Evolutionary conservation across 2,797 vertebrate genomes (phyloP), one percentile per base, ranked within the genome.

Genomic region (Pangasius sanitwongsei): DNA sequence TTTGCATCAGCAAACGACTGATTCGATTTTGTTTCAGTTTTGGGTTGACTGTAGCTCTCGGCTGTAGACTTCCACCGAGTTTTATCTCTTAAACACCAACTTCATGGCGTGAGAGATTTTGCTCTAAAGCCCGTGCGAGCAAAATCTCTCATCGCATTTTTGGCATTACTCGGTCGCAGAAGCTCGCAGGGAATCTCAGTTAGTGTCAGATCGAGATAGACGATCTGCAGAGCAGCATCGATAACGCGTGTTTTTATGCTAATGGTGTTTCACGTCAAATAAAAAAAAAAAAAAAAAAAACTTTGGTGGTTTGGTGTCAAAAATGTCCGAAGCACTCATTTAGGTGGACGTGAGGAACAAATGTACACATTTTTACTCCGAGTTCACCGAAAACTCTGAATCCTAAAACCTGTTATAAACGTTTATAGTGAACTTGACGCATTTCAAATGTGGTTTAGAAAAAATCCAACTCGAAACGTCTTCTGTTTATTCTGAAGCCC

Each of bases 61-160:
- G 1, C 28, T 1, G 2, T 28, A 6, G 28, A 6, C 74, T 77
- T 2, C 0, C 20, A 75, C 11, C 2, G 3, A 12, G 31, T 12
- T 37, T 59, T 82, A 41, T 82, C 31, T 59, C 57, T 41, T 15
- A 16, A 4, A 28, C 15, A 28, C 11, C 12, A 1, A 13, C 37
- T 63, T 28, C 34, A 4, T 3, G 2, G 9, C n/a, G 77, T 61
- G 80, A 82, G 23, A 6, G 20, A 28, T 28, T 80, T 78, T 16
- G 16, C 13, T 31, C 53, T n/a, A 18, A 53, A 50, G 25, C 75
- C 48, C 53, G 48, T 15, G 6, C 15, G 28, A 78, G 13, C 1
- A 16, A 55, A 55, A 81, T 57, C 50, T 80, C 31, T 41, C 34
- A 7, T 59, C 55, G 28, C 80, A 63, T 83, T 83, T 83, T 83